Base-by-base conservation (phyloP, 1,140 invertebrate species). In the Trialeurodes vaporariorum region DNA sequence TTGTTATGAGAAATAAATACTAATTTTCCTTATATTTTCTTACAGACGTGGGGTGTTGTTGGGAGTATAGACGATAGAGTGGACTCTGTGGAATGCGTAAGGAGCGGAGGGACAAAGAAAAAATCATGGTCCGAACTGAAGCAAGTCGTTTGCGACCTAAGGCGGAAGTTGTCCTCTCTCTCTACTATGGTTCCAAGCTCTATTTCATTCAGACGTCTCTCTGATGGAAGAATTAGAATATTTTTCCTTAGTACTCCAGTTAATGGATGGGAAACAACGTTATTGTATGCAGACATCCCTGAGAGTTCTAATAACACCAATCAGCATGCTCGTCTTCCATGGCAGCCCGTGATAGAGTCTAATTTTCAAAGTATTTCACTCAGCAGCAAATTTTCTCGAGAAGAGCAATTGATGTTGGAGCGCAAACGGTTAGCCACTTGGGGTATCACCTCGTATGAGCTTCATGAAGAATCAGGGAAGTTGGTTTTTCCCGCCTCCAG, bases 391-490 rank as follows among this genome's bases (percentile, higher is more conserved):
- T 83, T 85, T 25, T 91, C 90, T 0, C 81, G 88, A 68, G 94
- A 97, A 78, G 93, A 96, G 76, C 92, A 94, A 76, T 76, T 98
- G 61, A 80, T 96, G 65, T 89, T 91, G 81, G 95, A 98, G 76
- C 81, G 95, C 64, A 95, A 96, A 79, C 80, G 93, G 70, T 83
- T 95, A 12, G 86, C 91, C 0, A 91, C 91, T 0, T 95, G 92
- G 86, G 96, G 96, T 23, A 96, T 98, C 62, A 95, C 92, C 1
- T 91, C 91, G 13, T 98, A 96, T 75, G 93, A 97, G 75, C 80
- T 95, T 60, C 90, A 95, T 74, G 82, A 84, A 24, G 81, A 83
- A 1, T 85, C 87, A 63, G 92, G 92, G 24, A 87, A 89, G 74
- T 86, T 98, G 71, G 86, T 97, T 24, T 97, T 98, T 79, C 91